These are phyloP conservation scores for Sebastolobus alascanus DNA, from an alignment of 2,797 vertebrate genomes.

Conservation along the genomic window DNA sequence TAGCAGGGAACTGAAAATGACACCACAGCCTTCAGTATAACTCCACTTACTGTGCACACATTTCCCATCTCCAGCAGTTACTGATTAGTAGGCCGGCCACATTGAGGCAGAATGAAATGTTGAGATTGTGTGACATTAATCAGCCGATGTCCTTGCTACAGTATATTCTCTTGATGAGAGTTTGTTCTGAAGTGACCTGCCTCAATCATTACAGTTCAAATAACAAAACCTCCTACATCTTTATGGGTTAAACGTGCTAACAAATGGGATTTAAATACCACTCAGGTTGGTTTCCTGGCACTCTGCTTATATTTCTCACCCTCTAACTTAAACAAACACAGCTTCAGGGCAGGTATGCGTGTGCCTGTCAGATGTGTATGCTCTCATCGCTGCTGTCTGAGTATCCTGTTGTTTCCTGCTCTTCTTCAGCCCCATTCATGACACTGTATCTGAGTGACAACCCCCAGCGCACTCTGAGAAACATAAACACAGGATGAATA, in stretches of 20 bases:
- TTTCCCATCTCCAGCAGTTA: conserved; percentile 4
- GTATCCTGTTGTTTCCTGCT: conserved; percentile 41
- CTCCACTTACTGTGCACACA: background rate
- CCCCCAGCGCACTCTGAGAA: conserved; percentile 10
- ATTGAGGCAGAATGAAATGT: background rate
- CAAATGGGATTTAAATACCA: background rate
- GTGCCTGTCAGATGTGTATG: conserved; percentile 51
- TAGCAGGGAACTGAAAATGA: conserved; percentile 21
- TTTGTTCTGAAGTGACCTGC: background rate
- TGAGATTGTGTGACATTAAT: conserved; percentile 35
- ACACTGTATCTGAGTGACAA: conserved; percentile 4
- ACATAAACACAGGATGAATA: conserved; percentile 22
- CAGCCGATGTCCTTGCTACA: conserved; percentile 14
- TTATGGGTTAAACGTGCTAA: background rate
- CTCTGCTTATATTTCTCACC: conserved; percentile 12
- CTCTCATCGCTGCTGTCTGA: conserved; percentile 26
- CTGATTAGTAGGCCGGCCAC: background rate
- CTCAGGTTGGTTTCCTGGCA: background rate
- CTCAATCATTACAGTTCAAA: conserved; percentile 1
- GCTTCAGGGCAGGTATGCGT: conserved; percentile 36
- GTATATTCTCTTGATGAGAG: background rate
- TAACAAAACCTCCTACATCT: background rate
- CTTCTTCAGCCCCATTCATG: conserved; percentile 17
- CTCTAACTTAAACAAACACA: conserved; percentile 25
- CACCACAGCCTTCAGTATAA: conserved; percentile 6